Evolutionary conservation across 2,797 vertebrate species (phyloP).

Genomic region (Hydrocynus forskahlii): DNA sequence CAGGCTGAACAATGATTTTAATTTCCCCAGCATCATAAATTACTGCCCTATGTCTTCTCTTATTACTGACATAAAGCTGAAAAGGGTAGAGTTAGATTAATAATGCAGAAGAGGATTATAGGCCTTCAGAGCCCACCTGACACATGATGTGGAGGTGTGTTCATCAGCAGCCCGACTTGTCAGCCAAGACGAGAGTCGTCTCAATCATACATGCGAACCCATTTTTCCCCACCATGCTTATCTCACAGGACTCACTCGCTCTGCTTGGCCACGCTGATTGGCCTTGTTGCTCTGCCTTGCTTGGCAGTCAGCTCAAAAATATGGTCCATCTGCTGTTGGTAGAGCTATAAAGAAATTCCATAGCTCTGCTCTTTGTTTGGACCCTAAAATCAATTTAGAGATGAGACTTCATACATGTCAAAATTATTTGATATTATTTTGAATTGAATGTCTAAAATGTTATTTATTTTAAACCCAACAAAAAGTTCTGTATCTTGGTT

Average conservation of each 20-base stretch:
- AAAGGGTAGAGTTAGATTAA: constrained; percentile 65
- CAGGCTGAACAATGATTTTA: constrained; percentile 66
- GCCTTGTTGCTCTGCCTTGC: constrained; percentile 9
- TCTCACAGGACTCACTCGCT: constrained; percentile 21
- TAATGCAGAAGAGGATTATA: constrained; percentile 56
- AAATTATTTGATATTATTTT: no score
- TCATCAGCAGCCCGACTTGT: constrained; percentile 33
- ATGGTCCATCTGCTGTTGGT: neutral
- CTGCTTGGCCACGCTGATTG: constrained; percentile 24
- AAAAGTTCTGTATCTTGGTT: neutral
- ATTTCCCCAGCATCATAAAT: constrained; percentile 68
- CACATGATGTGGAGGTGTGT: constrained; percentile 33
- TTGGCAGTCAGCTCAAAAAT: neutral
- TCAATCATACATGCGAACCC: constrained; percentile 16
- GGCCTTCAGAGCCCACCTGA: constrained; percentile 52
- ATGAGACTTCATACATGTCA: no score
- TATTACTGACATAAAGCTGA: constrained; percentile 67
- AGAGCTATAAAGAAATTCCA: neutral
- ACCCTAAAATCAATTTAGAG: neutral
- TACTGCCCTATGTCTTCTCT: constrained; percentile 63
- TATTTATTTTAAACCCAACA: neutral
- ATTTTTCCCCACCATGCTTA: constrained; percentile 38
- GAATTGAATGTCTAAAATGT: no score
- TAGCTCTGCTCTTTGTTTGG: neutral
- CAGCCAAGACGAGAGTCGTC: constrained; percentile 4